A percentile compares a stretch with the other conserved stretches of the same genome.
Conservation (phyloP, 2,888 invertebrate genomes). For the Busseola fusca region DNA sequence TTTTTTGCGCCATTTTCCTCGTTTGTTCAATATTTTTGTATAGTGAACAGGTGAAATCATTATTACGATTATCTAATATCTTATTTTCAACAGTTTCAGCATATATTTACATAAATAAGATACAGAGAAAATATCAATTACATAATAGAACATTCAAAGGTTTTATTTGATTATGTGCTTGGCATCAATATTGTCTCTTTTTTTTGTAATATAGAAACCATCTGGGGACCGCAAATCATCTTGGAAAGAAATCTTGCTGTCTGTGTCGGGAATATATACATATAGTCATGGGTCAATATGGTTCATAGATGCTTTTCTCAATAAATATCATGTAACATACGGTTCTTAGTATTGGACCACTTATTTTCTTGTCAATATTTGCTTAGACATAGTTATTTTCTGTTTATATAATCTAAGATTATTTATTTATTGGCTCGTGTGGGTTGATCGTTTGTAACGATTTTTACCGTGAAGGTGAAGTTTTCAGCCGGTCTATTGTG, state of each 20-base stretch:
- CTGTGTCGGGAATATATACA: conserved; percentile 4
- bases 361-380: conserved; percentile 20
- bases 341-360: neutral
- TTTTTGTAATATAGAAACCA: conserved; percentile 12
- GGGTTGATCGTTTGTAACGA: neutral
- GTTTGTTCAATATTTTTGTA: neutral
- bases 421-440: neutral
- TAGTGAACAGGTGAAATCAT: too few species aligned
- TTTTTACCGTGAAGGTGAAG: neutral
- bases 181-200: conserved; percentile 11
- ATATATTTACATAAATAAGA: conserved; percentile 10
- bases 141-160: conserved; percentile 2
- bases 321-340: conserved; percentile 1
- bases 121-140: neutral
- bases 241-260: neutral
- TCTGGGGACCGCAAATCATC: conserved; percentile 20
- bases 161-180: conserved; percentile 8
- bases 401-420: neutral
- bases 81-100: neutral
- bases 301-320: conserved; percentile 2
- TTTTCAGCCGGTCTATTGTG: neutral
- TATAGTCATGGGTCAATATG: conserved; percentile 7
- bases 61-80: neutral
- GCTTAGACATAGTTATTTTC: neutral
- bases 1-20: neutral